A percentile compares a stretch with the other conserved stretches of the same genome.
These are phyloP conservation scores for Drosophila navojoa DNA, from an alignment of 1,140 invertebrate genomes.

Conservation along the genomic window DNA sequence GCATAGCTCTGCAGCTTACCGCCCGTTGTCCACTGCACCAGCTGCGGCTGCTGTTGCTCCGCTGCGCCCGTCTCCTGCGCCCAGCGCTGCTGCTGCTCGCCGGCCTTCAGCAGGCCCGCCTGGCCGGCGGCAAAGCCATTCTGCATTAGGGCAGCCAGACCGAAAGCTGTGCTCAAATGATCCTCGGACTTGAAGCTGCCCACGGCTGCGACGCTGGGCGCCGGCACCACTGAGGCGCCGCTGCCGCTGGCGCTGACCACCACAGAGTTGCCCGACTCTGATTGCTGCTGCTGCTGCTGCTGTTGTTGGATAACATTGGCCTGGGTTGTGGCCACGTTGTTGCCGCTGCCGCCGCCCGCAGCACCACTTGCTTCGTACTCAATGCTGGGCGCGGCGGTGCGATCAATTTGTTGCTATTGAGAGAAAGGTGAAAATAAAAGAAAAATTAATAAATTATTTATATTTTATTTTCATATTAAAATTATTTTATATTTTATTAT, in stretches of 20 bases:
- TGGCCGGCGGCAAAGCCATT: slow-evolving; percentile 87
- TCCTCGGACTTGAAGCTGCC: slow-evolving; percentile 87
- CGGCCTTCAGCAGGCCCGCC: slow-evolving; percentile 74
- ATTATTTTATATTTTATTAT: too few relatives aligned
- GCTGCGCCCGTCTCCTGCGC: slow-evolving; percentile 55
- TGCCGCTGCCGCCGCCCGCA: slow-evolving; percentile 48
- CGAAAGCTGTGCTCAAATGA: slow-evolving; percentile 88
- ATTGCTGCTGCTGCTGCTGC: slow-evolving; percentile 57
- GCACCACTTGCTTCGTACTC: slow-evolving; percentile 75
- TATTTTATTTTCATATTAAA: not conserved
- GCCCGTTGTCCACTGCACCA: slow-evolving; percentile 78
- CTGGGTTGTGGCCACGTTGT: slow-evolving; percentile 65
- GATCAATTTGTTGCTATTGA: slow-evolving; percentile 79
- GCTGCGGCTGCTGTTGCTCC: slow-evolving; percentile 62
- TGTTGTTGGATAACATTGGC: slow-evolving; percentile 71
- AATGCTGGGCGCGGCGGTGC: slow-evolving; percentile 76
- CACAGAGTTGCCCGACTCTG: slow-evolving; percentile 72
- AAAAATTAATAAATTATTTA: not conserved
- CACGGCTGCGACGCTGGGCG: slow-evolving; percentile 58
- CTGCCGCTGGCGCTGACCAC: slow-evolving; percentile 68
- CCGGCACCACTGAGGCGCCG: slow-evolving; percentile 69
- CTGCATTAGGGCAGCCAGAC: slow-evolving; percentile 89
- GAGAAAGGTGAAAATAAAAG: not conserved
- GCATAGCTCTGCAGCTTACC: slow-evolving; percentile 76
- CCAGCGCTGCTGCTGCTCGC: slow-evolving; percentile 63